A percentile compares a stretch with the other conserved stretches of the same genome.
These are phyloP conservation scores for Echinarachnius parma DNA, from an alignment of 53 echinoderm and acorn worm species.

Conservation along the genomic window DNA sequence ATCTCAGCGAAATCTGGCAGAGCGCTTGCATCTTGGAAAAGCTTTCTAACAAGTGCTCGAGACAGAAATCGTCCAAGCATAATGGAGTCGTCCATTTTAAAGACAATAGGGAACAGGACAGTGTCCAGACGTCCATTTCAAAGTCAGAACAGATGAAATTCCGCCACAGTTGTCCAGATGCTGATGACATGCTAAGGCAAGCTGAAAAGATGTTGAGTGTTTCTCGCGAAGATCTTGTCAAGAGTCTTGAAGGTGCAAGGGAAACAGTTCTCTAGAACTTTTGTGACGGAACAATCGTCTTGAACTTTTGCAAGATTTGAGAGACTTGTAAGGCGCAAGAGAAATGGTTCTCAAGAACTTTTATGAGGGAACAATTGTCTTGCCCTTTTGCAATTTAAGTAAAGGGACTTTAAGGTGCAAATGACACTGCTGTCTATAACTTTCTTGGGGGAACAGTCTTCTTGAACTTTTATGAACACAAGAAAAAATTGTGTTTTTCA, in stretches of 20 bases:
- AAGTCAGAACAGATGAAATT: slow-evolving; percentile 46
- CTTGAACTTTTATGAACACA: too few relatives aligned
- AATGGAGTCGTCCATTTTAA: slow-evolving; percentile 30
- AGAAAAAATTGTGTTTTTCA: too few relatives aligned
- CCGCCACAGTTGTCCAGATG: slow-evolving; percentile 52
- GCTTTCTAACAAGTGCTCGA: slow-evolving; percentile 51
- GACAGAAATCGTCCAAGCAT: not conserved
- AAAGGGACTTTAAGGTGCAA: too few relatives aligned
- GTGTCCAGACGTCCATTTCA: not conserved
- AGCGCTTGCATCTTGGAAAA: slow-evolving; percentile 70
- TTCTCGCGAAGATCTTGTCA: slow-evolving; percentile 55
- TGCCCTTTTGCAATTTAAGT: too few relatives aligned
- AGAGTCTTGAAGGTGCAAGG: slow-evolving; percentile 56
- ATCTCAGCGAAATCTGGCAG: slow-evolving; percentile 74
- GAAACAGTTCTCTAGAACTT: slow-evolving; percentile 56
- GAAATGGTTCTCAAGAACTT: not conserved
- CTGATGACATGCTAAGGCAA: slow-evolving; percentile 55
- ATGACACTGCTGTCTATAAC: too few relatives aligned
- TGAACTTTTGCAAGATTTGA: not conserved
- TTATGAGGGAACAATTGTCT: too few relatives aligned
- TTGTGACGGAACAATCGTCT: not conserved
- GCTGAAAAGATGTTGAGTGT: slow-evolving; percentile 49
- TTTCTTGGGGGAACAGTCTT: too few relatives aligned
- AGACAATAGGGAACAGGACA: slow-evolving; percentile 31
- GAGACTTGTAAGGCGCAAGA: not conserved